Percentiles rank a stretch among this genome's conserved stretches.
phyloP scores from a whole-genome alignment of 2,797 vertebrate genomes.

The Acipenser ruthenus region DNA sequence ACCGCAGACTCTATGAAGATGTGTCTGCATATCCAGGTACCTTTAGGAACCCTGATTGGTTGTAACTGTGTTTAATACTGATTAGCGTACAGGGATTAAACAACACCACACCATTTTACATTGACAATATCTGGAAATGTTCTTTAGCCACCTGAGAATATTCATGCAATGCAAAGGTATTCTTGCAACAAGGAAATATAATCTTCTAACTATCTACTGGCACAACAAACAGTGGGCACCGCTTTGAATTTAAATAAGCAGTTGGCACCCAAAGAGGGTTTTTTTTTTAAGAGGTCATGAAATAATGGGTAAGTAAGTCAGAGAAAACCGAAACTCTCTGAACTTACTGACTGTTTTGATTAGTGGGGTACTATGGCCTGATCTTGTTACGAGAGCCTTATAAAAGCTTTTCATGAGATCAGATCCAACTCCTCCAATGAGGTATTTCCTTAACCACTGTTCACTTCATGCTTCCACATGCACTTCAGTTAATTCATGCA shows the following conservation, averaged over 20 bases:
- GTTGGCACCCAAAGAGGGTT: neutral
- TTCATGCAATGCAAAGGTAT: too few relatives aligned
- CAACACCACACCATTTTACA: too few relatives aligned
- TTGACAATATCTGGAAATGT: too few relatives aligned
- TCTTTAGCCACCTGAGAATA: too few relatives aligned
- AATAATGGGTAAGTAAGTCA: neutral
- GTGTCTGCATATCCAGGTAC: conserved; percentile 72
- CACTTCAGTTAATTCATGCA: neutral
- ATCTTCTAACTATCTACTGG: neutral
- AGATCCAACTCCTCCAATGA: neutral
- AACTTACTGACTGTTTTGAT: neutral
- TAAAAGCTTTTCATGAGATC: neutral
- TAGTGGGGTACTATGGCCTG: neutral
- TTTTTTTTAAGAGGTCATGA: neutral
- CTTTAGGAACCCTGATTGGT: neutral
- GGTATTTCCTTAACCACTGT: neutral
- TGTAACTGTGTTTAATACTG: too few relatives aligned
- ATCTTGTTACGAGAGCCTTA: neutral
- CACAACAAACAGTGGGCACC: neutral
- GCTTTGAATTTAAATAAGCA: neutral
- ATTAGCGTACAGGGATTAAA: too few relatives aligned
- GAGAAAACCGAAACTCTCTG: neutral
- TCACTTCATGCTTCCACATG: neutral
- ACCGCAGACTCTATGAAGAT: conserved; percentile 76
- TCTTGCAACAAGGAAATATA: too few relatives aligned